Percentiles rank a stretch among this genome's conserved stretches.
phyloP scores from a whole-genome alignment of 1,140 invertebrate species.

The Lineus longissimus region DNA sequence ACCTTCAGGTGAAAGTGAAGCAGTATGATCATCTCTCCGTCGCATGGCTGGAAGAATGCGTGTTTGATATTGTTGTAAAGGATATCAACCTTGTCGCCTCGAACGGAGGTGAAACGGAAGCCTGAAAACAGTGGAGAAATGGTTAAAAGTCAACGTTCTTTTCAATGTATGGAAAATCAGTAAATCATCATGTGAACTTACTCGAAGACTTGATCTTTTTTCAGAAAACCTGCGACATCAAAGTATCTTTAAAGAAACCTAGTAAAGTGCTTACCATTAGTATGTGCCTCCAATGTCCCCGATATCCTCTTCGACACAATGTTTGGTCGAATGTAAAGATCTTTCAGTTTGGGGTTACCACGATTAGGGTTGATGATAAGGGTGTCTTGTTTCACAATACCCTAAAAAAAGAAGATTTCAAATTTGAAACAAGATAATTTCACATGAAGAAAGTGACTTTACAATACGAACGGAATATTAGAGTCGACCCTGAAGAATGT shows the following conservation, averaged over 20 bases:
- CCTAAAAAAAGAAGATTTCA: constrained; percentile 47
- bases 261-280: constrained; percentile 69
- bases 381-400: constrained; percentile 96
- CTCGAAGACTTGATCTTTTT: too few relatives aligned
- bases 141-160: constrained; percentile 6
- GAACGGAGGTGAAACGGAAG: constrained; percentile 95
- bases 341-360: constrained; percentile 97
- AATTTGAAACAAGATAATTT: not conserved
- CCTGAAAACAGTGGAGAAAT: constrained; percentile 42
- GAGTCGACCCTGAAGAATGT: not conserved
- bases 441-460: not conserved
- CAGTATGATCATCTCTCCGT: constrained; percentile 99
- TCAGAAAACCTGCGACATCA: not conserved
- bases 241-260: not conserved
- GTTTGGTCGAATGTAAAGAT: constrained; percentile 97
- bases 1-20: constrained; percentile 97
- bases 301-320: constrained; percentile 98
- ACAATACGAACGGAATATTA: not conserved
- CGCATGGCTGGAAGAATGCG: constrained; percentile 99
- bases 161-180: too few relatives aligned
- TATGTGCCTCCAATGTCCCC: constrained; percentile 83
- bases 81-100: constrained; percentile 98
- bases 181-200: constrained; percentile 5
- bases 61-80: constrained; percentile 99
- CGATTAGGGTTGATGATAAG: constrained; percentile 87